Base-by-base conservation (phyloP, 2,113 vertebrate genomes). In the Merops nubicus region DNA sequence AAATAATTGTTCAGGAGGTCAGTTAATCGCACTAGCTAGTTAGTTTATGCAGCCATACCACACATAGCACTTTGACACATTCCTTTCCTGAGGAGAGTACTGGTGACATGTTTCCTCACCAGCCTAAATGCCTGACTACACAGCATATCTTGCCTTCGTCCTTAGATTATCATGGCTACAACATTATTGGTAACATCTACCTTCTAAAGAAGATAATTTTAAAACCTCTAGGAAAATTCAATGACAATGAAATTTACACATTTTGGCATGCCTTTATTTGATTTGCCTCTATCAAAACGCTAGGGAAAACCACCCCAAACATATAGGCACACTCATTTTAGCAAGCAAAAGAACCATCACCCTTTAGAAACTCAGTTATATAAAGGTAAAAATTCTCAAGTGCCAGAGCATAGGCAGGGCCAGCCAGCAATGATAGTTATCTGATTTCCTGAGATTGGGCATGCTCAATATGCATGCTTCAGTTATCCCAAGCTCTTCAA, bases 271-370 rank as follows among this genome's bases (percentile, higher is more conserved):
- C 5, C 48, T 72, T 92, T 34, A 31, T n/a, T 72, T 45, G 34
- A 45, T 67, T 60, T 80, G 3, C 17, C 26, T 65, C 60, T 36
- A 31, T 10, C n/a, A 53, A 75, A 85, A 62, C 4, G 16, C 18
- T 5, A 59, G 13, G 21, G 11, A 59, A 43, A 64, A 56, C n/a
- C n/a, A n/a, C n/a, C n/a, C n/a, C n/a, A n/a, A 50, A 19, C 36
- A 77, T 2, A 22, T 0, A n/a, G 1, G 2, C 9, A 34, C 2
- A 15, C 8, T 12, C 48, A 69, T 43, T 28, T 17, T 59, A 50
- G 23, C 40, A 84, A 48, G 48, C 2, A 4, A 22, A 89, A 76
- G 8, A 69, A 33, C 12, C 47, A 42, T 4, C 29, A 48, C 8
- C 15, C 29, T 34, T 38, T 15, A 68, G 50, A 81, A 69, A 74